These are phyloP conservation scores for Acrossocheilus fasciatus DNA, from an alignment of 2,797 vertebrate species.

Conservation along the genomic window DNA sequence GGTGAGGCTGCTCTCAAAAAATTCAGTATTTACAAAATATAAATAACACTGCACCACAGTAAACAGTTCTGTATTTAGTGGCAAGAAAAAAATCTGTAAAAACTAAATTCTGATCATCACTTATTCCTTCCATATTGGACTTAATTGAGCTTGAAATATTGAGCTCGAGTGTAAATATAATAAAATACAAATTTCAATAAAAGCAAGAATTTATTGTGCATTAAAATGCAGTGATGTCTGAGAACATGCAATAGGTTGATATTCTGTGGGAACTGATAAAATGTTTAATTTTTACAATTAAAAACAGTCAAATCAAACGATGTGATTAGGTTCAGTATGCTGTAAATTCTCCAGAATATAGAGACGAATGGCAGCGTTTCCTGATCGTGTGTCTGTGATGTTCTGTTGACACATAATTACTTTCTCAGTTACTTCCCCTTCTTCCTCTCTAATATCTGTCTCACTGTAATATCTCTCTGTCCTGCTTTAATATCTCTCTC, in stretches of 20 bases:
- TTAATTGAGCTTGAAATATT: too few species aligned
- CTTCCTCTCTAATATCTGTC: background rate
- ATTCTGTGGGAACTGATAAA: background rate
- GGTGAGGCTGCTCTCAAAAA: too few species aligned
- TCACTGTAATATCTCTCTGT: background rate
- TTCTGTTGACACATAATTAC: constrained; percentile 10
- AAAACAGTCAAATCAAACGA: too few species aligned
- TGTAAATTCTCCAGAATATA: background rate
- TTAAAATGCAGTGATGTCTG: too few species aligned
- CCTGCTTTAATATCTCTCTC: background rate
- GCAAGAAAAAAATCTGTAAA: background rate
- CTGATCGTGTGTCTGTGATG: background rate
- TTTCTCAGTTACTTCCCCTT: background rate
- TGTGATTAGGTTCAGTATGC: background rate
- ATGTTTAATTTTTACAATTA: too few species aligned
- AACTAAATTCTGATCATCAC: too few species aligned
- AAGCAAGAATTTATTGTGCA: too few species aligned
- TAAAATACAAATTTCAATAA: too few species aligned
- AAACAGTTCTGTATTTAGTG: background rate
- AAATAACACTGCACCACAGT: background rate
- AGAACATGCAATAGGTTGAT: background rate
- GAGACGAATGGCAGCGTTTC: background rate
- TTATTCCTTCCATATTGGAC: too few species aligned
- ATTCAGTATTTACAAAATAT: background rate
- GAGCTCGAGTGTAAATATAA: too few species aligned